Evolutionary conservation across 2,888 invertebrate species (phyloP).

Genomic region (Sepiola atlantica): DNA sequence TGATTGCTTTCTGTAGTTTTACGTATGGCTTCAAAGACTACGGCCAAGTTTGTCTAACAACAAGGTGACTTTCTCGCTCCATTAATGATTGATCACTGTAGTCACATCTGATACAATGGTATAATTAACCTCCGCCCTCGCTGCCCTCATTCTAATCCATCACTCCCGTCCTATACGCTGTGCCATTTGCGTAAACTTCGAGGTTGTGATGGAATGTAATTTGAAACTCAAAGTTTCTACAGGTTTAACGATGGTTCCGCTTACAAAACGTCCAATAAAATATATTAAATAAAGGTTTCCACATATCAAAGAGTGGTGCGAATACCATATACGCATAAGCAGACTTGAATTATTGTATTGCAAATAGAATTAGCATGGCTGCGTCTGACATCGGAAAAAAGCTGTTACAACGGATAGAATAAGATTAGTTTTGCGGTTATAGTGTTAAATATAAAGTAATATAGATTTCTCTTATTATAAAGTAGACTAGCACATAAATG

Average conservation of each 20-base stretch:
- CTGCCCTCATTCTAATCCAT: not conserved
- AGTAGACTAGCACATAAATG: too few species aligned
- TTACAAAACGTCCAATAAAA: not conserved
- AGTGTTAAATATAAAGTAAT: too few species aligned
- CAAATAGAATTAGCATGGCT: not conserved
- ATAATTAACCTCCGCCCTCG: not conserved
- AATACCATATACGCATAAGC: not conserved
- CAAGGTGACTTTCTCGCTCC: not conserved
- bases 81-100: not conserved
- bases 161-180: not conserved
- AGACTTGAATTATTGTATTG: not conserved
- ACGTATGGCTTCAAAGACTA: too few species aligned
- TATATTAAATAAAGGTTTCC: not conserved
- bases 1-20: too few species aligned
- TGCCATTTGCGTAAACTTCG: not conserved
- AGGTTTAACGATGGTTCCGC: not conserved
- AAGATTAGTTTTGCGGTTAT: too few species aligned
- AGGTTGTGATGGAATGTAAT: not conserved
- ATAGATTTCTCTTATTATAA: too few species aligned
- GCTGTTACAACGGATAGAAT: too few species aligned
- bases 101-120: not conserved
- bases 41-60: not conserved
- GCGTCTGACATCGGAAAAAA: too few species aligned
- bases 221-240: not conserved
- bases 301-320: not conserved